A percentile compares a stretch with the other conserved stretches of the same genome.
Evolutionary conservation across 1,140 invertebrate genomes (phyloP).

Genomic region (Matsumurasca onukii): DNA sequence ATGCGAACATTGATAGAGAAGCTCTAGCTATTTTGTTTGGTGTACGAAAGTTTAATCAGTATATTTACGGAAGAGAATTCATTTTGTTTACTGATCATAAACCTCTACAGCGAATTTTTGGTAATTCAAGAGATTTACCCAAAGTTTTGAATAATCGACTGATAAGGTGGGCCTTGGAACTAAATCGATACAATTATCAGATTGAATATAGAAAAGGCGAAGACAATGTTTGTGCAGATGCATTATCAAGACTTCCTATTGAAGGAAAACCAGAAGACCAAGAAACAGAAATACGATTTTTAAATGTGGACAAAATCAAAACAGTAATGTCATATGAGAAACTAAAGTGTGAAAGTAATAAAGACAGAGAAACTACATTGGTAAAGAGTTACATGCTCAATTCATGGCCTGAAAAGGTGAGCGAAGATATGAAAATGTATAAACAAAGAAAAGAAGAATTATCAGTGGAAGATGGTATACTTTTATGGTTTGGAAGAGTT

Average conservation of each 20-base stretch:
- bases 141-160: background rate
- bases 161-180: constrained; percentile 1
- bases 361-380: background rate
- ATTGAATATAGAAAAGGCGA: background rate
- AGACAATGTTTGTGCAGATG: background rate
- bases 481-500: background rate
- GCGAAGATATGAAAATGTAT: background rate
- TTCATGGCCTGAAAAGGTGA: background rate
- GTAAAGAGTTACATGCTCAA: constrained; percentile 6
- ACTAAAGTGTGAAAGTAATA: background rate
- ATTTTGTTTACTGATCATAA: background rate
- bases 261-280: background rate
- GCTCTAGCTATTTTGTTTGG: background rate
- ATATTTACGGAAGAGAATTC: background rate
- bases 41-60: background rate
- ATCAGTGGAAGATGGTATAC: background rate
- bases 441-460: background rate
- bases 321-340: background rate
- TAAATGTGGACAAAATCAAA: background rate
- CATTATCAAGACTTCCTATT: background rate
- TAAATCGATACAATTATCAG: constrained; percentile 2
- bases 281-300: background rate
- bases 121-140: background rate
- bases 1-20: background rate
- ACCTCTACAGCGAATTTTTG: constrained; percentile 1